These are phyloP conservation scores for Coleophora flavipennella DNA, from an alignment of 2,888 invertebrate genomes.

Conservation along the genomic window DNA sequence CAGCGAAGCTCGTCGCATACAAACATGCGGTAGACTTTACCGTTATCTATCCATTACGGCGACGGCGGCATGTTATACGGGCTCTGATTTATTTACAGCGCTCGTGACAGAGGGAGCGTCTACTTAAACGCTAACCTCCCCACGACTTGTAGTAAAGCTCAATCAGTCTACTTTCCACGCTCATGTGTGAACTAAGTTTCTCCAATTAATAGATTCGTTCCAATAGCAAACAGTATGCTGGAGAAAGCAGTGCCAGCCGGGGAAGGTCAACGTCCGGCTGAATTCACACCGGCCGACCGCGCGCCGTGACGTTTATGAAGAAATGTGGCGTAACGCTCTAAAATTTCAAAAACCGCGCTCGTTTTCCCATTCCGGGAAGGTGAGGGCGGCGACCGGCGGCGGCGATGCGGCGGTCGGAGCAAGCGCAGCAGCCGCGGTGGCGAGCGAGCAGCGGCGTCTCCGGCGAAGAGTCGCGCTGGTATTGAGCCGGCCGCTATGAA, in stretches of 20 bases:
- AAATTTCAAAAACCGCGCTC: slow-evolving; percentile 59
- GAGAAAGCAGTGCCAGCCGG: slow-evolving; percentile 58
- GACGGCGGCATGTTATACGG: too few species aligned
- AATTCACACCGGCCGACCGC: slow-evolving; percentile 59
- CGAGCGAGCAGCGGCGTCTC: slow-evolving; percentile 13
- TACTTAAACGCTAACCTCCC: neutral
- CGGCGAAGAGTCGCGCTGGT: neutral
- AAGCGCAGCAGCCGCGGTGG: slow-evolving; percentile 28
- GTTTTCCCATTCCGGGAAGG: slow-evolving; percentile 49
- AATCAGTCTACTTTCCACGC: slow-evolving; percentile 64
- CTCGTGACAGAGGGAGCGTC: slow-evolving; percentile 15
- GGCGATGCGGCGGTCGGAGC: slow-evolving; percentile 13
- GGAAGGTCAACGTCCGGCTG: slow-evolving; percentile 63
- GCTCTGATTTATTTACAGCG: too few species aligned
- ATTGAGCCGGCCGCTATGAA: slow-evolving; percentile 46
- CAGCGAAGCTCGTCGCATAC: too few species aligned
- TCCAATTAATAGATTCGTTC: slow-evolving; percentile 73
- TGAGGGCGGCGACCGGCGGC: slow-evolving; percentile 21
- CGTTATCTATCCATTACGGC: too few species aligned
- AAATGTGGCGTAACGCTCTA: slow-evolving; percentile 66
- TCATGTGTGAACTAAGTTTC: slow-evolving; percentile 72
- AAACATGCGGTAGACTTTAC: too few species aligned
- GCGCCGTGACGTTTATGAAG: slow-evolving; percentile 57
- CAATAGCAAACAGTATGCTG: slow-evolving; percentile 67
- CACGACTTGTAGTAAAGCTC: slow-evolving; percentile 20